These are phyloP conservation scores for Himalopsyche anomala DNA, from an alignment of 2,888 invertebrate genomes.

Conservation along the genomic window DNA sequence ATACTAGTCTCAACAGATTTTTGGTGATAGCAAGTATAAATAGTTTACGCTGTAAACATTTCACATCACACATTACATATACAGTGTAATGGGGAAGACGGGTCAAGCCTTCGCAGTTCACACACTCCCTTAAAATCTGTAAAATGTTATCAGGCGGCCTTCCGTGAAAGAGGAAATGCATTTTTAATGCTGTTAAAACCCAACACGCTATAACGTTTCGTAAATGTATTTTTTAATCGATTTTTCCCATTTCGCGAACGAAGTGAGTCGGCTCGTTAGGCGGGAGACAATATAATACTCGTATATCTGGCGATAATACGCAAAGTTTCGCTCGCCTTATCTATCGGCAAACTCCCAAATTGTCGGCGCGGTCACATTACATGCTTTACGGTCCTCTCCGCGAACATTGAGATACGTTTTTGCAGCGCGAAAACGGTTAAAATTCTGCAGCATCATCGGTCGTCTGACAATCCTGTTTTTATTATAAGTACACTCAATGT, in stretches of 20 bases:
- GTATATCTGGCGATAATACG: slow-evolving; percentile 42
- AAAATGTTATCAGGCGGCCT: no score
- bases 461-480: no score
- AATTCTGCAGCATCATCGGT: no score
- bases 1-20: no score
- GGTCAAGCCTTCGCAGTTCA: no score
- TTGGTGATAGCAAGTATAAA: no score
- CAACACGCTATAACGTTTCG: not conserved
- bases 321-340: slow-evolving; percentile 40
- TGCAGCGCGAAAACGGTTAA: no score
- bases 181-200: slow-evolving; percentile 5
- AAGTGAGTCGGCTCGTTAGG: not conserved
- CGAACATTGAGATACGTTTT: not conserved
- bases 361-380: slow-evolving; percentile 34
- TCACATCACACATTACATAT: no score
- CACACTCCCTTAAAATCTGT: no score
- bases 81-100: no score
- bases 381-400: not conserved
- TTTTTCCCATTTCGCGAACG: slow-evolving; percentile 1
- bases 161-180: slow-evolving; percentile 11
- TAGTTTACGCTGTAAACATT: no score
- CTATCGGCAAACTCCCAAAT: slow-evolving; percentile 42
- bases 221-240: slow-evolving; percentile 38
- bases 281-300: slow-evolving; percentile 28
- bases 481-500: no score